Base-by-base conservation (phyloP, 2,797 vertebrate species). In the Alcedo quadribrachys region DNA sequence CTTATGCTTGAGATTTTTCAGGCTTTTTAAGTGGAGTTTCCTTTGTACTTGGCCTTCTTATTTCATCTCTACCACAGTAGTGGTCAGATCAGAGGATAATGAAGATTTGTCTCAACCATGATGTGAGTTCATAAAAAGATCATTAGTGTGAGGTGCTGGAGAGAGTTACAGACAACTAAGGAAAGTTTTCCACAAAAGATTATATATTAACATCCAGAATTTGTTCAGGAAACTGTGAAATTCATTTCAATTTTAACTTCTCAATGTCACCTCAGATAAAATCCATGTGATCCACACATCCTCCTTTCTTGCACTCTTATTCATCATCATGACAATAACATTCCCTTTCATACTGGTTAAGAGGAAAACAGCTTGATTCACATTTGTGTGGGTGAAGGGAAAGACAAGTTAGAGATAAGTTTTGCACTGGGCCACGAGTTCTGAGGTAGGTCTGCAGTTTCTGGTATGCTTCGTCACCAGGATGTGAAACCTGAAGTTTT, bases 311-410 rank as follows among this genome's bases (percentile, higher is more conserved):
- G 71, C 15, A 54, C 27, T 90, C 28, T 87, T 93, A 83, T 81
- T 94, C 69, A 89, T 83, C 69, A 69, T 83, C 62, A 75, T 80
- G 65, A 87, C n/a, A 90, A 92, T 91, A 85, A 86, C 54, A 80
- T 91, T 88, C 28, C 81, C 70, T 86, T 92, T 71, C 75, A 32
- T 68, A 62, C 17, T 57, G 9, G n/a, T 70, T 81, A 90, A 76
- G 81, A 85, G 32, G 65, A 54, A 91, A 94, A 45, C 69, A 93
- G 32, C 32, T 88, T 94, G 90, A 93, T 89, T 93, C 84, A 83
- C 6, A 0, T 90, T 68, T 85, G 33, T 1, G 68, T 87, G 61
- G 63, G 55, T 86, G 68, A 90, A 92, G 37, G 33, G n/a, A 90
- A 91, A 68, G 65, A 45, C 57, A 88, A 90, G 37, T 65, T n/a